phyloP scores from a whole-genome alignment of 2,797 vertebrate species.

The Pipistrellus kuhlii region DNA sequence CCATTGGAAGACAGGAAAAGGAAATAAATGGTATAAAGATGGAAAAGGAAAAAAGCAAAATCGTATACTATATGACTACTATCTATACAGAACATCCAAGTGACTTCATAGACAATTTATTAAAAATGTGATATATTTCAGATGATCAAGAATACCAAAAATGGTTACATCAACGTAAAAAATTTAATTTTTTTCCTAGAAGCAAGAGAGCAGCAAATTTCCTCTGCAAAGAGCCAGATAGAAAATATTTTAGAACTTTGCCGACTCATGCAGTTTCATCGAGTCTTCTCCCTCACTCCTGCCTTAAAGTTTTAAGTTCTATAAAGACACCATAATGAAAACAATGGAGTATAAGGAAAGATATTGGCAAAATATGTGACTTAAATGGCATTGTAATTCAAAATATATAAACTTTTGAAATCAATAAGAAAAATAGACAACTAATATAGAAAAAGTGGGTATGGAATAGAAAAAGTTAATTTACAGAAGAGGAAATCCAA shows the following conservation, averaged over 20 bases:
- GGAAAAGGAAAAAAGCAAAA: not conserved
- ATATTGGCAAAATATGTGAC: not conserved
- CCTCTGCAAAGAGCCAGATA: not conserved
- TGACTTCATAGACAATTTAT: not conserved
- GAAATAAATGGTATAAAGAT: not conserved
- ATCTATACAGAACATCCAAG: not conserved
- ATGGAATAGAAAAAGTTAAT: not conserved
- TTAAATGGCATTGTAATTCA: not conserved
- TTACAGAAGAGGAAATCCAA: not conserved
- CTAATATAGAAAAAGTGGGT: not conserved
- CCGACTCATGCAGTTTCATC: not conserved
- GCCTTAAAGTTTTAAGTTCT: not conserved
- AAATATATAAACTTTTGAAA: not conserved
- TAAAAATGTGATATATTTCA: constrained; percentile 34
- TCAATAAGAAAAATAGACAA: constrained; percentile 11
- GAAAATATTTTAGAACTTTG: constrained; percentile 54
- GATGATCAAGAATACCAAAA: not conserved
- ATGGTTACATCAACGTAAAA: not conserved
- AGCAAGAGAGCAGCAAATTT: not conserved
- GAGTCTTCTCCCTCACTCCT: not conserved
- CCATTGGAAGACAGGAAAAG: not conserved
- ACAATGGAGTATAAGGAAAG: not conserved
- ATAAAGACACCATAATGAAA: not conserved
- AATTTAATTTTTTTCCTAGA: not conserved
- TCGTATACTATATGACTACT: not conserved